Evolutionary conservation across 1,140 invertebrate genomes (phyloP), one percentile per base, ranked within the genome.

Genomic region (Ceratina calcarata): DNA sequence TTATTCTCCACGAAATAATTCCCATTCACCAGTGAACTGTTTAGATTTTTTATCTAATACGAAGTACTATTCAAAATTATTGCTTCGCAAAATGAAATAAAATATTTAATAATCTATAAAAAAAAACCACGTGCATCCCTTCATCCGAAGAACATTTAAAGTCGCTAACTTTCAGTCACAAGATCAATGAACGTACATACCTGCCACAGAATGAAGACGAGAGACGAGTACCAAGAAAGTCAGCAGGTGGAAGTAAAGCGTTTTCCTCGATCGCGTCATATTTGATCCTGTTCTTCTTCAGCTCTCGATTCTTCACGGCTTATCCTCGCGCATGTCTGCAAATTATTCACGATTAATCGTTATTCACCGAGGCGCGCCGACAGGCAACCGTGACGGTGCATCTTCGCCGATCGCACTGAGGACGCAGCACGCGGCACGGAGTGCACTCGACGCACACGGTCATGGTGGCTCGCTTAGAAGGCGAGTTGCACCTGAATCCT

Each of bases 301-400:
- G 53, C 18, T 10, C 66, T 37, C 3, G 10, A 58, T 65, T 32
- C 60, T 22, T 85, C 71, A 82, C 67, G 37, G 51, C 15, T 51
- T 70, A 64, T 27, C 51, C 81, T 71, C 80, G 80, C 49, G n/a
- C 77, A 86, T 86, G 55, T 78, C 85, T 86, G 76, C 4, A 85
- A 86, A 86, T 85, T 85, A 86, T 82, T 85, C 53, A 51, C 80
- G 37, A 57, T 86, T 80, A 86, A 60, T 86, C 71, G 68, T 73
- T 57, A 37, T 24, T 37, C 27, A 53, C 8, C 15, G 13, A 62
- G 22, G 24, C 3, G 27, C 20, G 20, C 4, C 12, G 32, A 32
- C n/a, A 55, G 78, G 27, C 27, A 32, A 69, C 66, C 60, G 60
- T 85, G 72, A 86, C 75, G 68, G 15, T 57, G 67, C 80, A 82